phyloP scores from a whole-genome alignment of 23 tunicate species.

The Corella eumyota region DNA sequence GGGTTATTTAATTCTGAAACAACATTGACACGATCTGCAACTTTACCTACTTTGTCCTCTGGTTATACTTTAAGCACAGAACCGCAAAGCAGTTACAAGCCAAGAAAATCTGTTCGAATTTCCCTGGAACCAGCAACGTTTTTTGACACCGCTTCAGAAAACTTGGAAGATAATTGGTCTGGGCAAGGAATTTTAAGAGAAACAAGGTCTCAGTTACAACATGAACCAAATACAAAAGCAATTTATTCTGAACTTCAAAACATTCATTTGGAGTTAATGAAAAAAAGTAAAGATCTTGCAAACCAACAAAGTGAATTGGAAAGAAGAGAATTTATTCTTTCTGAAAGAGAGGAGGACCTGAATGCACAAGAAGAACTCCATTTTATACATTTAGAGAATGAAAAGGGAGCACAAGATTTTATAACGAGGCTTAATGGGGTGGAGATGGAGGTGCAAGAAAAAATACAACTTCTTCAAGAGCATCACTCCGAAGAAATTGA shows the following conservation, averaged over 20 bases:
- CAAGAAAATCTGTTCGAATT: slow-evolving; percentile 50
- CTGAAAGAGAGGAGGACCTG: slow-evolving; percentile 26
- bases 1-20: no score
- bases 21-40: slow-evolving; percentile 33
- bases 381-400: no score
- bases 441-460: slow-evolving; percentile 71
- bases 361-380: slow-evolving; percentile 25
- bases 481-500: slow-evolving; percentile 40
- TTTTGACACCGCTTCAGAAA: slow-evolving; percentile 12
- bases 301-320: slow-evolving; percentile 15
- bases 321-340: slow-evolving; percentile 26
- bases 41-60: slow-evolving; percentile 58
- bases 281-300: slow-evolving; percentile 5
- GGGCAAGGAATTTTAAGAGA: slow-evolving; percentile 40
- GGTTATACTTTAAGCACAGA: slow-evolving; percentile 3
- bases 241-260: slow-evolving; percentile 61
- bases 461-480: slow-evolving; percentile 13
- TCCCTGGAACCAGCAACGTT: slow-evolving; percentile 42
- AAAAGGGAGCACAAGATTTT: slow-evolving; percentile 10
- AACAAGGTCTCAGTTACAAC: no score
- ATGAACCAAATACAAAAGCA: no score
- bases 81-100: neutral
- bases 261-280: slow-evolving; percentile 48
- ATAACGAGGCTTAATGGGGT: slow-evolving; percentile 50
- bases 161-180: slow-evolving; percentile 11